Base-by-base conservation (phyloP, 1,140 invertebrate genomes). In the Manduca sexta region DNA sequence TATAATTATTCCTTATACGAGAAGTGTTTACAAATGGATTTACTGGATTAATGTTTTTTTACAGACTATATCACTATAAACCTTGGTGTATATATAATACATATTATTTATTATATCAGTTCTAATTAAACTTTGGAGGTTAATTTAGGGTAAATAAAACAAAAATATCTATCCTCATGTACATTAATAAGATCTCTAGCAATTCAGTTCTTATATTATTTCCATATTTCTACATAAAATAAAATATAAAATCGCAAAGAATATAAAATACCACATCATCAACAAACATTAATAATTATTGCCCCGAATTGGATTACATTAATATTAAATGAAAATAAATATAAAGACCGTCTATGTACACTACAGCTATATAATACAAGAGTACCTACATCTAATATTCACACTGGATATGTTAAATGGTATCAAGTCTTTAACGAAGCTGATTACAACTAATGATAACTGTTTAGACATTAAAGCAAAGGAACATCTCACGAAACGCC, bases 361-460 rank as follows among this genome's bases (percentile, higher is more conserved):
- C 63, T 74, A 75, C 54, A 29, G 21, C 74, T 82, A 82, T 84
- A 84, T 82, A 74, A 74, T 82, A 84, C 77, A 84, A 58, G 39
- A 26, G 5, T 53, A 18, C 54, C 70, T 76, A 75, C 18, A 39
- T 58, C 64, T 78, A 74, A 56, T 84, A 83, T 84, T 81, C 71
- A 84, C 81, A 84, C 61, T 42, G 64, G 81, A 84, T 84, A 84
- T 84, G 81, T 79, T 73, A 79, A 67, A 55, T 78, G 71, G 68
- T 84, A 79, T 60, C 63, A 74, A 81, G 77, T 77, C 74, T 81
- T 77, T 66, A 81, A 49, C 67, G 59, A 74, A 79, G 71, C 64
- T 50, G 53, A 62, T 58, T 65, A 66, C 11, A 62, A 53, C 58
- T 60, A 74, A 67, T 74, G 63, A 70, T 67, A 73, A 71, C 34